Evolutionary conservation across 2,113 vertebrate genomes (phyloP).

Genomic region (Stictonetta naevosa): DNA sequence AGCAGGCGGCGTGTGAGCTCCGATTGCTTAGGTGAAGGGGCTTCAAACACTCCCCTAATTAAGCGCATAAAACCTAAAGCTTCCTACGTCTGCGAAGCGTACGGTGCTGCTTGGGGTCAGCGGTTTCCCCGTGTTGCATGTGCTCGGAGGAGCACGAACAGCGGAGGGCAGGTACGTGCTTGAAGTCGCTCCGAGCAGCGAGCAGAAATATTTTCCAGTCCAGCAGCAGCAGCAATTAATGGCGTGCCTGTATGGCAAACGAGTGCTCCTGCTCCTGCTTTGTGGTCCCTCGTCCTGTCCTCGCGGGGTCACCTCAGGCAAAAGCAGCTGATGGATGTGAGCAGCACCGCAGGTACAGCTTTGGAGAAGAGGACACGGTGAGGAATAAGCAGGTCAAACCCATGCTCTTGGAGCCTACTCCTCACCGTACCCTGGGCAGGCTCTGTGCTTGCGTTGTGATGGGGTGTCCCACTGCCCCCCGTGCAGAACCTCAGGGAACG

Average conservation of each 20-base stretch:
- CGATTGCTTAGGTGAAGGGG: fast-evolving
- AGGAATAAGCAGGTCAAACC: not conserved
- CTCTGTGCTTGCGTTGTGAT: not conserved
- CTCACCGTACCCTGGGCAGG: fast-evolving
- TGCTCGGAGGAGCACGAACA: not conserved
- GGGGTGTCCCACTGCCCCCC: not conserved
- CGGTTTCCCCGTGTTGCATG: fast-evolving
- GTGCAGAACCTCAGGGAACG: not conserved
- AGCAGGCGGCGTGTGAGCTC: not conserved
- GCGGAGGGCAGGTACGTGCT: not conserved
- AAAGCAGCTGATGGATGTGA: not conserved
- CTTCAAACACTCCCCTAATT: not conserved
- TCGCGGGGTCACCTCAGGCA: not conserved
- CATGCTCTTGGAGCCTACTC: fast-evolving
- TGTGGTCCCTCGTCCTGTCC: not conserved
- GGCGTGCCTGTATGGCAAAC: not conserved
- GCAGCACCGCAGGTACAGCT: not conserved
- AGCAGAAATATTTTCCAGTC: not conserved
- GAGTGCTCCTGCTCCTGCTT: not conserved
- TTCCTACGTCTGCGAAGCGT: not conserved
- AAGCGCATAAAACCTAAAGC: not conserved
- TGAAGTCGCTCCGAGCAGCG: not conserved
- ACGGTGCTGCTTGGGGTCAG: not conserved
- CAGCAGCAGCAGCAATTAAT: not conserved
- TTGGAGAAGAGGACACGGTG: not conserved